phyloP scores from a whole-genome alignment of 2,888 invertebrate species.

The Yponomeuta malinellus region DNA sequence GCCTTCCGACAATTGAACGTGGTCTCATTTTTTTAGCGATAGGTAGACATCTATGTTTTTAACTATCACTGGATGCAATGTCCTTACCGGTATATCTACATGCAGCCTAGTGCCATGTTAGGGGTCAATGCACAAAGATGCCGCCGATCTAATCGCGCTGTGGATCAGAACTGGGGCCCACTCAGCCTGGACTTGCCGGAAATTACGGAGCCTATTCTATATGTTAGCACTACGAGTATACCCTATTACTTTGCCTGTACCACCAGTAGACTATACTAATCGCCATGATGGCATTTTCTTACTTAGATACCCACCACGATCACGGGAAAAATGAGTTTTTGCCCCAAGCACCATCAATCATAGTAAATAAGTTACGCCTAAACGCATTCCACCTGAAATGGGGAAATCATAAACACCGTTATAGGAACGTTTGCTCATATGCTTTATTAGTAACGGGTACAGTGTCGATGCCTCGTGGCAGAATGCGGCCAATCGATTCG shows the following conservation, averaged over 20 bases:
- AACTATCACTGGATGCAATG: background rate
- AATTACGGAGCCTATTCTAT: background rate
- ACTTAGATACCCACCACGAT: constrained; percentile 1
- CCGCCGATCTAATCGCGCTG: constrained; percentile 39
- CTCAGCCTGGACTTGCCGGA: background rate
- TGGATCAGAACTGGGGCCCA: background rate
- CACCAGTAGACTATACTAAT: background rate
- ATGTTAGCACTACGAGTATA: background rate
- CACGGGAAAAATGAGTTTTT: background rate
- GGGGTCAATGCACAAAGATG: constrained; percentile 67
- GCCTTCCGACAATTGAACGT: too few relatives aligned
- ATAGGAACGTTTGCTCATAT: constrained; percentile 42
- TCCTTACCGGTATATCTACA: background rate
- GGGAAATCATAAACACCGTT: constrained; percentile 16
- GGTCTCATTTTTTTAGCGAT: too few relatives aligned
- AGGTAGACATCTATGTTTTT: too few relatives aligned
- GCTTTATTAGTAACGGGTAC: constrained; percentile 46
- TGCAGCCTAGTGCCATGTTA: constrained; percentile 38
- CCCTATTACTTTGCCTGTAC: background rate
- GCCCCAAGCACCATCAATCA: constrained; percentile 12
- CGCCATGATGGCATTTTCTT: background rate
- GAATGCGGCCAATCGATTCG: constrained; percentile 65
- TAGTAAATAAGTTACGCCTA: constrained; percentile 6
- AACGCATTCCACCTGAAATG: constrained; percentile 8
- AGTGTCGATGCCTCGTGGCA: constrained; percentile 53